Base-by-base conservation (phyloP, 2,888 invertebrate species). In the Dynastes grantii region DNA sequence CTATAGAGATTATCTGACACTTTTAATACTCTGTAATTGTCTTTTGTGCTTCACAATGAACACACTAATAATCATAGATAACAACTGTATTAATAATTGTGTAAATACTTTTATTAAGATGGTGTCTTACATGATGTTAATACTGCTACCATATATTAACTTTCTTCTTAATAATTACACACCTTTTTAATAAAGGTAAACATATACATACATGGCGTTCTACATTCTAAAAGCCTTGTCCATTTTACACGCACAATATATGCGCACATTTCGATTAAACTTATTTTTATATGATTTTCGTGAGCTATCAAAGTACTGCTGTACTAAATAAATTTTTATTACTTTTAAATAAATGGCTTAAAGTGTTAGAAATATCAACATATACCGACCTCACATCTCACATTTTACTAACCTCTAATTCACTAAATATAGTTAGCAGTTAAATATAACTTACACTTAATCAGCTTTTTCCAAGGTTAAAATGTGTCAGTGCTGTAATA, bases 261-360 rank as follows among this genome's bases (percentile, higher is more conserved):
- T 91, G 87, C 90, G 91, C 90, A 90, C 90, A 90, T 90, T 90
- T 89, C 90, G 90, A 88, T 90, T 90, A 88, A 90, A 90, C 89
- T 90, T 90, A 89, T 73, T 75, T 63, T 75, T 75, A 55, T 68
- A 78, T 71, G 73, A 71, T 78, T 71, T 78, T 55, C 65, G 51
- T 63, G 70, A 64, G 37, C 63, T 64, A 61, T 64, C 78, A 78
- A 51, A 78, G 73, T 73, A 78, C 73, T 32, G 51, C 64, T 76
- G 32, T 53, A 22, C 16, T 65, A 76, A 51, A 49, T 32, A 32
- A 65, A 37, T 27, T 2, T 37, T 8, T 55, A 45, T 67, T 49
- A 22, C 11, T 45, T 22, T 55, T 55, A 55, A 55, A 22, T 5
- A 55, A 55, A 55, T 22, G n/a, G 2, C 8, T 11, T 11, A 9